Evolutionary conservation across 1,140 invertebrate genomes (phyloP), one percentile per base, ranked within the genome.

Genomic region (Aplysia californica): DNA sequence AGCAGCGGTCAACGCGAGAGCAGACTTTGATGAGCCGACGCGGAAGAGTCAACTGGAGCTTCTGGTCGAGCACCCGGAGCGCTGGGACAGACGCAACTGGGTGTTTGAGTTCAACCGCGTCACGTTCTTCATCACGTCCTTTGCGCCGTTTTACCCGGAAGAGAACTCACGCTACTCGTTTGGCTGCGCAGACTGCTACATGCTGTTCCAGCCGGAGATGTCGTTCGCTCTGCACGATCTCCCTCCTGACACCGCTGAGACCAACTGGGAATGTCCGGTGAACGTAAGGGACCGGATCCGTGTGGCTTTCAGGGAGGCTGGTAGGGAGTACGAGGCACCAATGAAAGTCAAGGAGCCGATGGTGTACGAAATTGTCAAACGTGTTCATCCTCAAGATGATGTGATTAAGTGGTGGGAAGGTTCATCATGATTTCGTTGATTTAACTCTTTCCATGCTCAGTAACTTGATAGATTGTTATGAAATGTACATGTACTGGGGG

Each of bases 61-160:
- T 18, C 35, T 70, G 10, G 35, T 29, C 1, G 18, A 44, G 31
- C 68, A 84, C 58, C 80, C 83, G 44, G 78, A 80, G 3, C 82
- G 81, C 61, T 77, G 87, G 31, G 75, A 65, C 38, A 79, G 79
- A 55, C 69, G 68, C 36, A 82, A 82, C 26, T 87, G 86, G 87
- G 87, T 88, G 18, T 89, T 89, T 74, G 72, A 87, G 65, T 88
- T 88, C 70, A 86, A 89, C 75, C 80, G 83, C 41, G 58, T 83
- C 3, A 87, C 87, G 1, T 87, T 87, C 75, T 89, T 89, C 76
- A 81, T 89, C 33, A 89, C 88, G 38, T 86, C 87, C 29, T 89
- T 89, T 77, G 84, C 85, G 5, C 86, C 86, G 10, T 87, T 84
- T 72, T 89, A 89, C 73, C 84, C 86, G 1, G 73, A 76, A 55